phyloP scores from a whole-genome alignment of 2,797 vertebrate genomes.

The Phataginus tetradactyla region DNA sequence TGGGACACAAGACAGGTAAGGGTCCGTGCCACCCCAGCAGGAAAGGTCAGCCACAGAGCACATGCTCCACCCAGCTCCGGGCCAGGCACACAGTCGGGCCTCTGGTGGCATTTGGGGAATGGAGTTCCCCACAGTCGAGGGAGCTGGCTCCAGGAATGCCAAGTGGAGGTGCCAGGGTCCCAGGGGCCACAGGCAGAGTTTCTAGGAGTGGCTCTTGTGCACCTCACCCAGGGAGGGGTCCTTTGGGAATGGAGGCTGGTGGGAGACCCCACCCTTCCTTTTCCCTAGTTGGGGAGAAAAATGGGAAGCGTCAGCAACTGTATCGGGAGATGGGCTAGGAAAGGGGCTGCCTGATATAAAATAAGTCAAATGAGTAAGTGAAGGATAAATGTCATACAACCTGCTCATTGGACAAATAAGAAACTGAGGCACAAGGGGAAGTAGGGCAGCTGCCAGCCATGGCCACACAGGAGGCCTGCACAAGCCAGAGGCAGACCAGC shows the following conservation, averaged over 20 bases:
- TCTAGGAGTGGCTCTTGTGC: background rate
- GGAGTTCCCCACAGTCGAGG: background rate
- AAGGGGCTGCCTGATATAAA: background rate
- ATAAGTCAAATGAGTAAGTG: background rate
- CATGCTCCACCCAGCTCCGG: background rate
- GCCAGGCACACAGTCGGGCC: background rate
- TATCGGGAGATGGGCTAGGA: background rate
- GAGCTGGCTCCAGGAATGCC: background rate
- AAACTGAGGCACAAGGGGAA: background rate
- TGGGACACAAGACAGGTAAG: slow-evolving; percentile 98
- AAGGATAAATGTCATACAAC: background rate
- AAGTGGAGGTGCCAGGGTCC: background rate
- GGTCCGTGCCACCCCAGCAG: fast-evolving
- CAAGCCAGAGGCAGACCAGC: background rate
- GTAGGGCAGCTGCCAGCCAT: fast-evolving
- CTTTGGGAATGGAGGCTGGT: background rate
- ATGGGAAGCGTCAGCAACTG: background rate
- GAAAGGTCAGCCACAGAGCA: background rate
- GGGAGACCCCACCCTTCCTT: background rate
- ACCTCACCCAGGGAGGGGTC: background rate
- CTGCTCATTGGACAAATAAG: background rate
- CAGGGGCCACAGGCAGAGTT: background rate
- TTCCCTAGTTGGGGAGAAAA: background rate
- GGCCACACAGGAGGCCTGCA: background rate
- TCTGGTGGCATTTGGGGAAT: background rate